phyloP scores from a whole-genome alignment of 1,140 invertebrate species.

The Penaeus chinensis region DNA sequence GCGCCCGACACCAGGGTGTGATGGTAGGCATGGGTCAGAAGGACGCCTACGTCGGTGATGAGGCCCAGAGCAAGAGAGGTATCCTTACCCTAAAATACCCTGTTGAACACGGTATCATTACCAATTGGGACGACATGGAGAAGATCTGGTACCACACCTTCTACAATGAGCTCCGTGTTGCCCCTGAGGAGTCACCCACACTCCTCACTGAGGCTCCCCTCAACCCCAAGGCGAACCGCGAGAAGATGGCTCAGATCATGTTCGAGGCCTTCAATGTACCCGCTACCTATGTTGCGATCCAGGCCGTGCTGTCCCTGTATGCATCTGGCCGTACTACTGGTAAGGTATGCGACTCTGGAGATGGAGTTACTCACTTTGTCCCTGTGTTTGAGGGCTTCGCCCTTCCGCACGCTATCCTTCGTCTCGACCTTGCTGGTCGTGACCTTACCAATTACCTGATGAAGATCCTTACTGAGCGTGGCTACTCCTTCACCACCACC shows the following conservation, averaged over 20 bases:
- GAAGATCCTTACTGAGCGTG: constrained; percentile 70
- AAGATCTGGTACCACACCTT: constrained; percentile 97
- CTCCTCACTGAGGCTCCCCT: constrained; percentile 89
- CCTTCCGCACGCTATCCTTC: constrained; percentile 85
- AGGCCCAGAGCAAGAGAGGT: constrained; percentile 94
- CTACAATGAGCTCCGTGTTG: constrained; percentile 95
- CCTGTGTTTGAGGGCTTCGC: constrained; percentile 93
- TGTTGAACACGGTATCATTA: constrained; percentile 85
- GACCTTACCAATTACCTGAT: constrained; percentile 73
- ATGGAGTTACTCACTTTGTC: constrained; percentile 91
- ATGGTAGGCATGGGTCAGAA: constrained; percentile 88
- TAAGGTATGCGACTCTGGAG: too few relatives aligned
- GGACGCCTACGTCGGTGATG: constrained; percentile 96
- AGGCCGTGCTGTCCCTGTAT: too few relatives aligned
- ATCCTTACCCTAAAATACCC: constrained; percentile 25
- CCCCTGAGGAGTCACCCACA: constrained; percentile 92
- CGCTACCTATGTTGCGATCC: too few relatives aligned
- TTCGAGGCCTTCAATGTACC: constrained; percentile 67
- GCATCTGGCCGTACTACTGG: too few relatives aligned
- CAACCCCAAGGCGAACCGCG: constrained; percentile 89
- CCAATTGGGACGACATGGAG: constrained; percentile 98
- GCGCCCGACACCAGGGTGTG: constrained; percentile 74
- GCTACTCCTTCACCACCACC: constrained; percentile 65
- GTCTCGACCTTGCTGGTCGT: constrained; percentile 67
- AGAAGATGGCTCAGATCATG: constrained; percentile 84